These are phyloP conservation scores for Perca flavescens DNA, from an alignment of 2,113 vertebrate species.

Conservation along the genomic window DNA sequence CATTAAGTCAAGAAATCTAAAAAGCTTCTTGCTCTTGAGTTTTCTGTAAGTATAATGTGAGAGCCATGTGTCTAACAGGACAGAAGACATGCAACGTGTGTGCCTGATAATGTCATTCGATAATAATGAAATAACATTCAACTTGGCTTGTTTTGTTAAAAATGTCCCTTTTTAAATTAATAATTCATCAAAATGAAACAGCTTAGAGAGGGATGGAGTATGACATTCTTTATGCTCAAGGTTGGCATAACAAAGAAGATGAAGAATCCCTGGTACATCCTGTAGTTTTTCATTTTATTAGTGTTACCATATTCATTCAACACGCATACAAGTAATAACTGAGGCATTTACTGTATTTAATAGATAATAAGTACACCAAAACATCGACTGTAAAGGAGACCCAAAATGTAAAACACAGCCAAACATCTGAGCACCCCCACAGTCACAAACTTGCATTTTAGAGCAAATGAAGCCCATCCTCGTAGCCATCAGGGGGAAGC, in stretches of 20 bases:
- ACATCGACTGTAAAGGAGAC: too few species aligned
- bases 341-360: neutral
- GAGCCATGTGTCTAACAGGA: neutral
- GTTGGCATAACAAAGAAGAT: neutral
- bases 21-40: too few species aligned
- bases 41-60: too few species aligned
- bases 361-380: too few species aligned
- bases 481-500: constrained; percentile 26
- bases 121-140: neutral
- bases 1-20: too few species aligned
- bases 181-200: neutral
- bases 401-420: neutral
- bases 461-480: constrained; percentile 30
- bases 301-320: neutral
- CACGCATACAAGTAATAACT: neutral
- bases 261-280: neutral
- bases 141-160: neutral
- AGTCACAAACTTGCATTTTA: constrained; percentile 15
- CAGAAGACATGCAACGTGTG: too few species aligned
- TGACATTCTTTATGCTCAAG: neutral
- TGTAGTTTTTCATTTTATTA: neutral
- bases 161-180: neutral
- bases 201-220: neutral
- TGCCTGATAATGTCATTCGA: neutral
- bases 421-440: neutral